Evolutionary conservation across 2,797 vertebrate genomes (phyloP).

Genomic region (Sandelia bainsii): DNA sequence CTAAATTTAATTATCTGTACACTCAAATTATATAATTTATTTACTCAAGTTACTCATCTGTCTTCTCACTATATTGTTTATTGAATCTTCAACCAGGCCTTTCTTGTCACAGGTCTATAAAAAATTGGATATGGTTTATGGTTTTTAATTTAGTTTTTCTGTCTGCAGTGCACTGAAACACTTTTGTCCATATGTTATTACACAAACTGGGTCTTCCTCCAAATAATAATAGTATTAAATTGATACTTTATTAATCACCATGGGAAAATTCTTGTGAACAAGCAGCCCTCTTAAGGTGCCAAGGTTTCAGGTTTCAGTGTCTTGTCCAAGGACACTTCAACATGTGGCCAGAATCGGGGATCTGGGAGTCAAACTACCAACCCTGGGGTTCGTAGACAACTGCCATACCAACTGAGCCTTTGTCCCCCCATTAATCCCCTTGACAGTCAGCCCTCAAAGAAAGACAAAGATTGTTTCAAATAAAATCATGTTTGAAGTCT

Average conservation of each 20-base stretch:
- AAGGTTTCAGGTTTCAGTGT: no score
- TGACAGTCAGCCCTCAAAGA: no score
- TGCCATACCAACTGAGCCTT: no score
- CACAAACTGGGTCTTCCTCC: background rate
- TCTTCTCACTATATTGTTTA: background rate
- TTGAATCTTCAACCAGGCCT: background rate
- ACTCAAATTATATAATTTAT: background rate
- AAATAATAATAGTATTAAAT: no score
- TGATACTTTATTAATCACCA: no score
- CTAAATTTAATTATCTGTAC: background rate
- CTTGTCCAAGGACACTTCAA: no score
- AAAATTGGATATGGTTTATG: background rate
- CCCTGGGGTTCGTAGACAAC: no score
- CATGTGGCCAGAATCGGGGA: no score
- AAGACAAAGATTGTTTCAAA: slow-evolving; percentile 8
- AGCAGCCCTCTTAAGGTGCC: no score
- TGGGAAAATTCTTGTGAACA: no score
- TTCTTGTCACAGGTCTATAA: background rate
- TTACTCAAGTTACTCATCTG: background rate
- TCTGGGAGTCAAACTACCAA: no score
- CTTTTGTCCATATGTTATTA: slow-evolving; percentile 19
- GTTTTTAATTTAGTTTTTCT: background rate
- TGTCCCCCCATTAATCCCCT: no score
- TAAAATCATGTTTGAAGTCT: slow-evolving; percentile 6
- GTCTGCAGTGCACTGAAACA: background rate